Conservation (phyloP, 2,797 vertebrate genomes). For the Poecilia picta region DNA sequence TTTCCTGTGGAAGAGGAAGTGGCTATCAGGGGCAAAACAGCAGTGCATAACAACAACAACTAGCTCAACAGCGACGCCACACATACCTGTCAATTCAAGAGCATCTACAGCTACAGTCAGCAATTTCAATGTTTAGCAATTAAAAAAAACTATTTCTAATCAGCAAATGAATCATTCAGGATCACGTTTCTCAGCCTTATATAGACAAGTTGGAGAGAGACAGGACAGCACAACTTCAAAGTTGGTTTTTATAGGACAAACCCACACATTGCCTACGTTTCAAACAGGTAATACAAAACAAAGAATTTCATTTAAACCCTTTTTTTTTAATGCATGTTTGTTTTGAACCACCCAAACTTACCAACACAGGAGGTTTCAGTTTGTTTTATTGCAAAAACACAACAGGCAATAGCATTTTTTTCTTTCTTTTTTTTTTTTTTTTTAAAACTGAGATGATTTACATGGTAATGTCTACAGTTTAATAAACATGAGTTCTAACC, state of each 20-base stretch:
- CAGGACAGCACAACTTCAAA: constrained; percentile 77
- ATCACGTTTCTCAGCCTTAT: constrained; percentile 69
- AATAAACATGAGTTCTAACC: constrained; percentile 98
- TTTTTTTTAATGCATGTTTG: constrained; percentile 48
- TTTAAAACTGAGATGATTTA: constrained; percentile 99
- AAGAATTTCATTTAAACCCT: constrained; percentile 69
- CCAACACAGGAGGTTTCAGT: constrained; percentile 99
- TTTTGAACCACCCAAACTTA: constrained; percentile 89
- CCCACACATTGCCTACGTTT: constrained; percentile 45
- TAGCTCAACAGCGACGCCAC: constrained; percentile 75
- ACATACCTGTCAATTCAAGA: constrained; percentile 55
- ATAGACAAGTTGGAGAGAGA: constrained; percentile 80
- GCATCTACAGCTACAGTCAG: constrained; percentile 66
- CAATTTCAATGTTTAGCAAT: constrained; percentile 57
- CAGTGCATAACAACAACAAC: constrained; percentile 63
- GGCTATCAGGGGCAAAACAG: constrained; percentile 78
- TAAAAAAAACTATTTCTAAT: constrained; percentile 31
- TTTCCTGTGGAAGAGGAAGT: constrained; percentile 86
- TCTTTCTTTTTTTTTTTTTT: constrained; percentile 44
- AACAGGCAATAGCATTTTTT: constrained; percentile 86
- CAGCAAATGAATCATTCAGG: constrained; percentile 58
- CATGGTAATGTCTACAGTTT: constrained; percentile 98
- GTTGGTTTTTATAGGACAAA: constrained; percentile 66
- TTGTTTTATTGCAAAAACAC: constrained; percentile 99
- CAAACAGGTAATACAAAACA: constrained; percentile 17